Percentiles rank a stretch among this genome's conserved stretches.
These are phyloP conservation scores for Manis javanica DNA, from an alignment of 2,797 vertebrate species.

Conservation along the genomic window DNA sequence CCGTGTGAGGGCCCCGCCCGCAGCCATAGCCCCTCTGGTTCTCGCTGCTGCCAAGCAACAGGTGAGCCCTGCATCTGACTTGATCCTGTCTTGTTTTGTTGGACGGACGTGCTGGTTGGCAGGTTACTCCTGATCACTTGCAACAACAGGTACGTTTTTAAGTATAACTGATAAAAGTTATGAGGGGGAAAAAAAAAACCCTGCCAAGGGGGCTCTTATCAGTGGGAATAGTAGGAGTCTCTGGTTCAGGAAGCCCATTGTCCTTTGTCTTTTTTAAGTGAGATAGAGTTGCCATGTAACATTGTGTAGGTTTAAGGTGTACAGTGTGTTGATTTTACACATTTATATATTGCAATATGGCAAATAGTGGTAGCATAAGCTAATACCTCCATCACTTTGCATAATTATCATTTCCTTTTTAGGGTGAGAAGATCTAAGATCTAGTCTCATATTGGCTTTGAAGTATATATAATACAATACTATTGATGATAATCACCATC, in stretches of 20 bases:
- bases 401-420: not conserved
- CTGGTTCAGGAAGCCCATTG: not conserved
- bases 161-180: not conserved
- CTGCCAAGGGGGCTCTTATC: not conserved
- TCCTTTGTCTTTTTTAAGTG: not conserved
- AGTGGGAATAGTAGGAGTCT: not conserved
- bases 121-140: not conserved
- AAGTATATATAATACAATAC: not conserved
- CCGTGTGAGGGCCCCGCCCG: not conserved
- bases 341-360: not conserved
- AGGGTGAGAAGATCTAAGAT: not conserved
- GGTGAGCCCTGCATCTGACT: not conserved
- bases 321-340: not conserved
- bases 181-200: not conserved
- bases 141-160: not conserved
- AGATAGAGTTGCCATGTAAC: not conserved
- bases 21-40: fast-evolving
- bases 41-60: not conserved
- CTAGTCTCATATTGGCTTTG: not conserved
- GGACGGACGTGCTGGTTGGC: not conserved
- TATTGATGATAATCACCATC: not conserved
- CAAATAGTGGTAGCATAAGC: not conserved
- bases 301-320: not conserved
- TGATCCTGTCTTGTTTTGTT: not conserved
- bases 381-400: not conserved